A percentile compares a stretch with the other conserved stretches of the same genome.
These are phyloP conservation scores for Mya arenaria DNA, from an alignment of 1,140 invertebrate genomes.

Conservation along the genomic window DNA sequence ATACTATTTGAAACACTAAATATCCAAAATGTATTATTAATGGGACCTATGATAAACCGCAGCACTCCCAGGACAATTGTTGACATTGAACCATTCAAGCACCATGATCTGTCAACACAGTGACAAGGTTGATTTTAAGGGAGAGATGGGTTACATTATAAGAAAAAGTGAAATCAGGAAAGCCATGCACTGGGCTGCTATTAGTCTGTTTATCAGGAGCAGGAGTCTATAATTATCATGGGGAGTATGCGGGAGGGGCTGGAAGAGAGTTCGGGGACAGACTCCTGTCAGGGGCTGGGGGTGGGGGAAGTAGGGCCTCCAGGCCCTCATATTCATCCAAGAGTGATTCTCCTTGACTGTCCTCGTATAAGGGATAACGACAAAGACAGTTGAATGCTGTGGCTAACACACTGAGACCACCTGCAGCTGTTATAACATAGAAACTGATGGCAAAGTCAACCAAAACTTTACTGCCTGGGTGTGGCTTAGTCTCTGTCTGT, in stretches of 20 bases:
- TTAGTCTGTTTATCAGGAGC: too few relatives aligned
- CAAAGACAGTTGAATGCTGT: constrained; percentile 77
- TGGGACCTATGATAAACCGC: too few relatives aligned
- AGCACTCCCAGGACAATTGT: too few relatives aligned
- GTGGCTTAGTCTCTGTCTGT: constrained; percentile 71
- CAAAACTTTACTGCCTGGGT: constrained; percentile 73
- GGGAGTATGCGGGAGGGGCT: constrained; percentile 70
- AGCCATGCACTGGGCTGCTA: too few relatives aligned
- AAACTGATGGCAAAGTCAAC: constrained; percentile 80
- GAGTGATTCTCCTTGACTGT: constrained; percentile 62
- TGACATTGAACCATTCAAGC: too few relatives aligned
- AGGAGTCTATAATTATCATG: too few relatives aligned
- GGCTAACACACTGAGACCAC: constrained; percentile 76
- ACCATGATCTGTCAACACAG: too few relatives aligned
- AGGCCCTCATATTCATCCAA: constrained; percentile 74
- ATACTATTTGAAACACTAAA: too few relatives aligned
- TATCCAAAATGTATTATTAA: too few relatives aligned
- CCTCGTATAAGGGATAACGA: constrained; percentile 64
- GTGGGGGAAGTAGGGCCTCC: constrained; percentile 55
- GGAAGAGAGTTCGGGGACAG: constrained; percentile 52
- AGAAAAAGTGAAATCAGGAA: too few relatives aligned
- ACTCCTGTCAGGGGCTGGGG: constrained; percentile 44
- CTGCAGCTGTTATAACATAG: constrained; percentile 80
- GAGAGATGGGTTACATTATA: too few relatives aligned
- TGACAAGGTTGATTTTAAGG: too few relatives aligned